These are phyloP conservation scores for Sericinus montela DNA, from an alignment of 2,888 invertebrate species.

Conservation along the genomic window DNA sequence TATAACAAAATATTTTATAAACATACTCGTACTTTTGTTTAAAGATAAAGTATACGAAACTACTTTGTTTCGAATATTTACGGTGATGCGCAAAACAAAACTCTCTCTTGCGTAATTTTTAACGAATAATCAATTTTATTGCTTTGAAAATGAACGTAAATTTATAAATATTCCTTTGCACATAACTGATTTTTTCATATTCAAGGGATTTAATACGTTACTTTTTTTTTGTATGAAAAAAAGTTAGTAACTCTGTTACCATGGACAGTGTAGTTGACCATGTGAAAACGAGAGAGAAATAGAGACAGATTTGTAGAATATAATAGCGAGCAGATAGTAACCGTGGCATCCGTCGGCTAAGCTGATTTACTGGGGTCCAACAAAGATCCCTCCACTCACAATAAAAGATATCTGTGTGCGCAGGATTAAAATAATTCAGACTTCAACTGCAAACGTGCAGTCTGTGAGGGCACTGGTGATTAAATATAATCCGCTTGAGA, in stretches of 20 bases:
- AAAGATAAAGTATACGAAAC: no score
- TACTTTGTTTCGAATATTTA: no score
- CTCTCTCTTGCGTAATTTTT: no score
- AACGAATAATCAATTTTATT: no score
- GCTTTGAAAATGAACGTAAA: no score
- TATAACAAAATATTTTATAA: no score
- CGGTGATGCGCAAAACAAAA: no score
- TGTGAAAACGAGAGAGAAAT: slow-evolving; percentile 36
- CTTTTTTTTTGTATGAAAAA: no score
- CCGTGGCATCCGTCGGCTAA: slow-evolving; percentile 60
- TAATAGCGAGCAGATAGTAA: slow-evolving; percentile 53
- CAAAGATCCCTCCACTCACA: slow-evolving; percentile 48
- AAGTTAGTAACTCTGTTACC: not conserved
- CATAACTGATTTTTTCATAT: no score
- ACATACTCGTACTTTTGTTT: no score
- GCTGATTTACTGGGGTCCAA: slow-evolving; percentile 70
- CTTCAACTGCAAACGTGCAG: slow-evolving; percentile 63
- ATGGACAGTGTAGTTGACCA: slow-evolving; percentile 24
- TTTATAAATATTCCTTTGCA: no score
- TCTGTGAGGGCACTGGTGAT: slow-evolving; percentile 64
- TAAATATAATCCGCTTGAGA: slow-evolving; percentile 69
- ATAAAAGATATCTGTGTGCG: slow-evolving; percentile 58
- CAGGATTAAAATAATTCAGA: slow-evolving; percentile 67
- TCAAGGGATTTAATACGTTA: no score
- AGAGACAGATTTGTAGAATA: slow-evolving; percentile 52